These are phyloP conservation scores for Hippocampus zosterae DNA, from an alignment of 2,113 vertebrate genomes.

Conservation along the genomic window DNA sequence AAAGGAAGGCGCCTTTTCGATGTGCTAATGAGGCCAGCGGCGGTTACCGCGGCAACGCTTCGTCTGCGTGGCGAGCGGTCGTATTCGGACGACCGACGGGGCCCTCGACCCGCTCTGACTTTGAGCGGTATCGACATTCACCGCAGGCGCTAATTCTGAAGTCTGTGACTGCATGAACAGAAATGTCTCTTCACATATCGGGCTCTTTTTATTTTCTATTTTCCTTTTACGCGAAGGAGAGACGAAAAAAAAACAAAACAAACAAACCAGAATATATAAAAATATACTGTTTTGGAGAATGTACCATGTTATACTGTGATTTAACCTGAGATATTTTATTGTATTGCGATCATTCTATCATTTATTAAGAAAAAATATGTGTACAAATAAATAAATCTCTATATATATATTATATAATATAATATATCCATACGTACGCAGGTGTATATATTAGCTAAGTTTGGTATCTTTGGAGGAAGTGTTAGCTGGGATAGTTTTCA, in stretches of 20 bases:
- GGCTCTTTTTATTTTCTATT: slow-evolving; percentile 64
- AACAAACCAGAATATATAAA: slow-evolving; percentile 61
- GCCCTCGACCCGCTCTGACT: slow-evolving; percentile 69
- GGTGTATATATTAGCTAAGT: slow-evolving; percentile 69
- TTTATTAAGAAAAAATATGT: slow-evolving; percentile 77
- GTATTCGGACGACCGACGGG: slow-evolving; percentile 60
- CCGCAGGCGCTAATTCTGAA: slow-evolving; percentile 74
- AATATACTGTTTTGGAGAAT: slow-evolving; percentile 80
- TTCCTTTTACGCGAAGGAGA: slow-evolving; percentile 55
- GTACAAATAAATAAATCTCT: slow-evolving; percentile 75
- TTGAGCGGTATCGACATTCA: slow-evolving; percentile 63
- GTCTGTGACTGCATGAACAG: slow-evolving; percentile 81
- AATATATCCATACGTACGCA: slow-evolving; percentile 68
- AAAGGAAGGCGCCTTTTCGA: slow-evolving; percentile 46
- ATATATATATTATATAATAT: slow-evolving; percentile 71
- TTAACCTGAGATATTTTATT: slow-evolving; percentile 78
- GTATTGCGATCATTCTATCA: slow-evolving; percentile 75
- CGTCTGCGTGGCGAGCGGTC: slow-evolving; percentile 34
- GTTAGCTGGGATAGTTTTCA: slow-evolving; percentile 80
- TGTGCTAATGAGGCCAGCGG: slow-evolving; percentile 41
- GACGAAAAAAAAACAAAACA: slow-evolving; percentile 44
- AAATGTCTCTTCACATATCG: slow-evolving; percentile 72
- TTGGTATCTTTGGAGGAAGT: slow-evolving; percentile 80
- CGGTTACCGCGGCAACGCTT: slow-evolving; percentile 48
- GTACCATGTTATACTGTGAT: slow-evolving; percentile 83